Evolutionary conservation across 1,140 invertebrate genomes (phyloP).

Genomic region (Pogonus chalceus): DNA sequence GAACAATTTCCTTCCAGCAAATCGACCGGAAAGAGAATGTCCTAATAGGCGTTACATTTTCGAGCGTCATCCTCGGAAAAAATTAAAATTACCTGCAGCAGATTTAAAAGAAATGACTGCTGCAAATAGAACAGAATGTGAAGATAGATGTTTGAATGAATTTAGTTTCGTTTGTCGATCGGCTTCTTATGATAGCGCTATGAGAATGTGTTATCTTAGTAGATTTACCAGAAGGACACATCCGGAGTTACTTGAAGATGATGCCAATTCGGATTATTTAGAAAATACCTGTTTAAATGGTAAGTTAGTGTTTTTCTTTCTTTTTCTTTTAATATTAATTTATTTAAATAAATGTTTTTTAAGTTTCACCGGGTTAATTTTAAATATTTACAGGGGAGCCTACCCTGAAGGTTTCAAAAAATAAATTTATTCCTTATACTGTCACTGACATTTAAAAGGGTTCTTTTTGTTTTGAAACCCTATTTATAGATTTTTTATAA

Average conservation of each 20-base stretch:
- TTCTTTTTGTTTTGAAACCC: too few species aligned
- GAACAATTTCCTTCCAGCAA: constrained; percentile 47
- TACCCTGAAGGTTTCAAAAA: too few species aligned
- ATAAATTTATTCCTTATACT: too few species aligned
- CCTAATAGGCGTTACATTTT: constrained; percentile 78
- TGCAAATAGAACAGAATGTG: constrained; percentile 76
- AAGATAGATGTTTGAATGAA: constrained; percentile 82
- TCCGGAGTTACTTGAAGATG: constrained; percentile 70
- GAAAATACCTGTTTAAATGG: constrained; percentile 86
- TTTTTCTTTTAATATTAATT: too few species aligned
- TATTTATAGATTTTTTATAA: too few species aligned
- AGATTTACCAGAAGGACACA: constrained; percentile 73
- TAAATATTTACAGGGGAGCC: too few species aligned
- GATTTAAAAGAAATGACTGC: constrained; percentile 73
- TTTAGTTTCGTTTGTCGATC: constrained; percentile 80
- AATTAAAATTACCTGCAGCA: constrained; percentile 61
- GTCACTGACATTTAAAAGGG: too few species aligned
- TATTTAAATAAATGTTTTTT: too few species aligned
- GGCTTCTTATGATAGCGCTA: constrained; percentile 65
- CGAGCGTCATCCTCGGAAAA: constrained; percentile 74
- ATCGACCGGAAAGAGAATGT: constrained; percentile 74
- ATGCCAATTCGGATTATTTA: constrained; percentile 78
- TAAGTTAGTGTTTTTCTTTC: too few species aligned
- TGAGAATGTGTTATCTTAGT: constrained; percentile 68
- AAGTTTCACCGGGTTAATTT: too few species aligned